Evolutionary conservation across 2,888 invertebrate genomes (phyloP).

Genomic region (Heteromyza rotundicornis): DNA sequence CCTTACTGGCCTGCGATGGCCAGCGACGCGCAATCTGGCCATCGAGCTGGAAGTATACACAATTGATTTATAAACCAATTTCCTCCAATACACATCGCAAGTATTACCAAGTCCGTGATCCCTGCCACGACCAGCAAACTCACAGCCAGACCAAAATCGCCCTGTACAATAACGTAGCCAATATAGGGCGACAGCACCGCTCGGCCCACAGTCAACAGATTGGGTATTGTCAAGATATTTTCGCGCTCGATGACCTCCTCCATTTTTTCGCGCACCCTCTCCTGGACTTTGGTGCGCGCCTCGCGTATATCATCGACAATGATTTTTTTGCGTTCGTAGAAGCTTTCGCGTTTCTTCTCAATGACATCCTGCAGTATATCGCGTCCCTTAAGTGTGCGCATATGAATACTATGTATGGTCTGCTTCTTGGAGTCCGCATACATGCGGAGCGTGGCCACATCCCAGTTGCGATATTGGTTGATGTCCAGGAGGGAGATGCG

Average conservation of each 20-base stretch:
- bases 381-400: constrained; percentile 62
- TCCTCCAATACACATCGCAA: neutral
- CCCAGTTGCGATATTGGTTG: constrained; percentile 56
- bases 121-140: constrained; percentile 86
- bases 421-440: constrained; percentile 59
- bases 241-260: constrained; percentile 72
- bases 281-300: constrained; percentile 74
- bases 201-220: constrained; percentile 84
- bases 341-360: constrained; percentile 69
- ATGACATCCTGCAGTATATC: constrained; percentile 67
- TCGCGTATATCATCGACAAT: constrained; percentile 75
- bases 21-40: constrained; percentile 96
- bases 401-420: constrained; percentile 48
- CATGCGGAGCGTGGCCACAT: constrained; percentile 52
- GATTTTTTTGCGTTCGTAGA: constrained; percentile 69
- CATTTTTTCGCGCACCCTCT: constrained; percentile 76
- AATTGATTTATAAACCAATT: neutral
- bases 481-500: constrained; percentile 58
- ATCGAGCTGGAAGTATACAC: constrained; percentile 72
- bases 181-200: constrained; percentile 87
- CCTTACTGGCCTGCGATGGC: constrained; percentile 87
- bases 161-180: constrained; percentile 85
- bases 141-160: constrained; percentile 80
- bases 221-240: constrained; percentile 93
- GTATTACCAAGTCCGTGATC: constrained; percentile 84